Conservation (phyloP, 2,797 vertebrate species). For the Bradypodion ventrale region DNA sequence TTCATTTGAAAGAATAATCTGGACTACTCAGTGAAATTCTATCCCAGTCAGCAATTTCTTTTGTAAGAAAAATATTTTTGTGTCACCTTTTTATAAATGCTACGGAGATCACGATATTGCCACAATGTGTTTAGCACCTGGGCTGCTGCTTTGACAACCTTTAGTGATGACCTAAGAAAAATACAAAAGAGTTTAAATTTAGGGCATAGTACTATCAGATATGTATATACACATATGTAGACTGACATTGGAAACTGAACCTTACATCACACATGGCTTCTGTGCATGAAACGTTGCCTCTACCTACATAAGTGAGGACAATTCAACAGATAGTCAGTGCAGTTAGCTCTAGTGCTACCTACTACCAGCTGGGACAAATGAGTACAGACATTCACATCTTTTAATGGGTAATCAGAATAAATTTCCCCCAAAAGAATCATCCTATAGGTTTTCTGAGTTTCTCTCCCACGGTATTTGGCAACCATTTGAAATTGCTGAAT, state of each 20-base stretch:
- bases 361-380: neutral
- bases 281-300: neutral
- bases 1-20: constrained; percentile 41
- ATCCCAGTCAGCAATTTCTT: constrained; percentile 35
- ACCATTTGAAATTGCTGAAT: neutral
- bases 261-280: neutral
- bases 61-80: constrained; percentile 32
- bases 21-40: neutral
- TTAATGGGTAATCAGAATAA: neutral
- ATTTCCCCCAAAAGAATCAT: neutral
- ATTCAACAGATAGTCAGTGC: neutral
- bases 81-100: constrained; percentile 98
- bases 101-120: constrained; percentile 96
- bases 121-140: constrained; percentile 97
- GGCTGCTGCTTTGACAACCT: constrained; percentile 96
- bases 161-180: constrained; percentile 88
- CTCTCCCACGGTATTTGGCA: neutral
- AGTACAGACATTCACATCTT: neutral
- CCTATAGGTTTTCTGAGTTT: neutral
- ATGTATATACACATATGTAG: neutral
- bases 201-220: neutral
- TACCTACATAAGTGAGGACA: too few species aligned
- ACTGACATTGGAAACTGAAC: neutral
- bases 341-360: neutral
- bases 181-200: neutral